Evolutionary conservation across 2,113 vertebrate species (phyloP), one percentile per base, ranked within the genome.

Genomic region (Carassius gibelio): DNA sequence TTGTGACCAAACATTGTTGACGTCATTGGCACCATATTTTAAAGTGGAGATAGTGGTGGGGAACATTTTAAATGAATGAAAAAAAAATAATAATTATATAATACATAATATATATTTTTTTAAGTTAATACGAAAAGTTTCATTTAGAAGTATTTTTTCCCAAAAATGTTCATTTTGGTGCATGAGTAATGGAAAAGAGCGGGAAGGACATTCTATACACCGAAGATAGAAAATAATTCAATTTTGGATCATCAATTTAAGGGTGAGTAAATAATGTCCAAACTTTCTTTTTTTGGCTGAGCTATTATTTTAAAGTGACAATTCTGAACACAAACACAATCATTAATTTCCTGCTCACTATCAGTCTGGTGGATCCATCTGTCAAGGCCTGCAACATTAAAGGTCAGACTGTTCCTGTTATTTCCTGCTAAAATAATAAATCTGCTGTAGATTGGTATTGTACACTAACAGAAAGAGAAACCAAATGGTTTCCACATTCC

Each of bases 271-370:
- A 72, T 72, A 72, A 13, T n/a, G 8, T 0, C 9, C 38, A 72
- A 2, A n/a, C 45, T 45, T 10, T 45, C 34, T 42, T 42, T 71
- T 21, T 45, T 45, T 3, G 21, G 19, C 36, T 21, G 5, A 72
- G n/a, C 21, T 72, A n/a, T 71, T 71, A 19, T 72, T 38, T 72
- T 38, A 4, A 45, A 74, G 4, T 30, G 30, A 89, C 7, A 71
- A 8, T 19, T 38, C 15, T 10, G 42, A 17, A 9, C 69, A 17
- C 68, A 38, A 8, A 71, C 92, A 90, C 86, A 88, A 86, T 87
- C 85, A 89, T 93, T 89, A 85, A 87, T 89, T 93, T 94, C 92
- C 91, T 89, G 88, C 86, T 87, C 87, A 90, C 90, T 94, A 94
- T 94, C 93, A 93, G 90, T 90, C 88, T 88, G 81, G 84, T 90